phyloP scores from a whole-genome alignment of 2,113 vertebrate species.

The Carlito syrichta region DNA sequence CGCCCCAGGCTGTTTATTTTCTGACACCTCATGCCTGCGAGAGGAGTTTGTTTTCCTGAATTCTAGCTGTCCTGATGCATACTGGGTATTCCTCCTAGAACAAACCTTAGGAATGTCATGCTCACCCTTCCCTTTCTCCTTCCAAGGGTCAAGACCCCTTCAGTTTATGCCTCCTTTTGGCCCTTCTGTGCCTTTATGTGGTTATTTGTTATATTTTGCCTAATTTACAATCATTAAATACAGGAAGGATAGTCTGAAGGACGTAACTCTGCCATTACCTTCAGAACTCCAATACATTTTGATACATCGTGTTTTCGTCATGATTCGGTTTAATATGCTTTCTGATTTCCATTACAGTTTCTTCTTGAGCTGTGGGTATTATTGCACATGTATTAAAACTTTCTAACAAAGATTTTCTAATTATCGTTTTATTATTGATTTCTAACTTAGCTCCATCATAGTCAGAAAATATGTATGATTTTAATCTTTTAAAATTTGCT shows the following conservation, averaged over 20 bases:
- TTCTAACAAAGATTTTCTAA: neutral
- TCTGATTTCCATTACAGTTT: neutral
- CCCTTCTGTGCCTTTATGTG: neutral
- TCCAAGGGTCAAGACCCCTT: neutral
- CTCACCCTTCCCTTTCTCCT: too few relatives aligned
- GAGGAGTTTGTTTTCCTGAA: neutral
- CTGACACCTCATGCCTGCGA: neutral
- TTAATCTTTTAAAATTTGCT: neutral
- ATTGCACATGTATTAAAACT: neutral
- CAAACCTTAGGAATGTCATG: neutral
- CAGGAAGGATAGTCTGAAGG: neutral
- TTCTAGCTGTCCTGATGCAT: neutral
- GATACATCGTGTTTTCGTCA: neutral
- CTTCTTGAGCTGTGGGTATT: neutral
- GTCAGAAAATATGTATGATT: neutral
- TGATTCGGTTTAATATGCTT: neutral
- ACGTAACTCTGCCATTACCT: neutral
- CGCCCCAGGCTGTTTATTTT: neutral
- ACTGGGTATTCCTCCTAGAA: too few relatives aligned
- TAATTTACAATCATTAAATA: neutral
- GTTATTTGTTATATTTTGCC: neutral
- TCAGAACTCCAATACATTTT: neutral
- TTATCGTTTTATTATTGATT: neutral
- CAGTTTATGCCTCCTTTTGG: neutral
- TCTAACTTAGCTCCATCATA: neutral